Percentiles rank a stretch among this genome's conserved stretches.
phyloP scores from a whole-genome alignment of 2,888 invertebrate species.

The Agonum fuliginosum region DNA sequence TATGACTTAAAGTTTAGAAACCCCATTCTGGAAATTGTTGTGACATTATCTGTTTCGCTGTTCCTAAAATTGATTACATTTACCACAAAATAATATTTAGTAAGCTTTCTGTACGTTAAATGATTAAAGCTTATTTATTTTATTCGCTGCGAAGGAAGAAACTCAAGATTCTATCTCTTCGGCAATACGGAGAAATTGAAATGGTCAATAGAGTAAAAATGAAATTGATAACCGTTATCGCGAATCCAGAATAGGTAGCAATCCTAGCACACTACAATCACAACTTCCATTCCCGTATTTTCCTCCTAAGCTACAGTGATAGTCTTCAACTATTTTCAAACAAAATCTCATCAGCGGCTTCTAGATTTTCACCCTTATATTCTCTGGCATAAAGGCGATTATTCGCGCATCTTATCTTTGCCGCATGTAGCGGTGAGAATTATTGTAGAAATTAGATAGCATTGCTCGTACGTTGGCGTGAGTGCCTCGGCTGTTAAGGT shows the following conservation, averaged over 20 bases:
- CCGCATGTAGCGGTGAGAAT: constrained; percentile 44
- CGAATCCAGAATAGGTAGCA: constrained; percentile 38
- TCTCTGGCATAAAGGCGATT: not conserved
- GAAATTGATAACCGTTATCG: constrained; percentile 40
- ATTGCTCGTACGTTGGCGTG: constrained; percentile 31
- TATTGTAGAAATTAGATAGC: constrained; percentile 58
- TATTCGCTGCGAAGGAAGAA: not conserved
- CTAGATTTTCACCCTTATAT: not conserved
- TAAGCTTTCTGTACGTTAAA: too few relatives aligned
- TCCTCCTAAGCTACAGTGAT: constrained; percentile 50
- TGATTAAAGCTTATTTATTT: not conserved
- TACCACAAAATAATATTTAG: too few relatives aligned
- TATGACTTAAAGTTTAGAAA: too few relatives aligned
- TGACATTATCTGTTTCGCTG: too few relatives aligned
- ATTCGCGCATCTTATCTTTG: constrained; percentile 38
- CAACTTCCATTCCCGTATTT: constrained; percentile 47
- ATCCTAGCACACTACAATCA: constrained; percentile 13
- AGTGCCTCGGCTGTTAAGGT: constrained; percentile 45
- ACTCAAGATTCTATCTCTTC: constrained; percentile 21
- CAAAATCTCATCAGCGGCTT: constrained; percentile 39
- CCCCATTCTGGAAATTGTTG: too few relatives aligned
- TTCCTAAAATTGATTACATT: too few relatives aligned
- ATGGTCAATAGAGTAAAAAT: constrained; percentile 27
- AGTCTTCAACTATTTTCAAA: constrained; percentile 40
- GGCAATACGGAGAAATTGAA: constrained; percentile 20